phyloP scores from a whole-genome alignment of 1,140 invertebrate species.

The Hyphantria cunea region DNA sequence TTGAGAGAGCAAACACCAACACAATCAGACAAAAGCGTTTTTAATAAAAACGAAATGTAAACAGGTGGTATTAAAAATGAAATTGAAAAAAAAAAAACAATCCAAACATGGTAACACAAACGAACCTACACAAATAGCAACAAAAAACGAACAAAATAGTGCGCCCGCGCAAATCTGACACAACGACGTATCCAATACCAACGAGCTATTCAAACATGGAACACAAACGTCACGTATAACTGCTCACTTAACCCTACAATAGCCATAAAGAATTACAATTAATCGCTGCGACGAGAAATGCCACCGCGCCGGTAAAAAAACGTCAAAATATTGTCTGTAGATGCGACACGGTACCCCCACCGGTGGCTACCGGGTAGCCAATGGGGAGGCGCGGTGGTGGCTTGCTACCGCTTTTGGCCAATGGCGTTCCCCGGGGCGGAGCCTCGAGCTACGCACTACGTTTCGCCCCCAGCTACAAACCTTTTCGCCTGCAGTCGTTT shows the following conservation, averaged over 20 bases:
- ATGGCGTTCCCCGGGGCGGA: slow-evolving; percentile 72
- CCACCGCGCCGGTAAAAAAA: slow-evolving; percentile 70
- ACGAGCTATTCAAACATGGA: slow-evolving; percentile 39
- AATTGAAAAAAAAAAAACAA: slow-evolving; percentile 33
- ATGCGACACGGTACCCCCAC: slow-evolving; percentile 53
- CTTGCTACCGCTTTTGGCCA: slow-evolving; percentile 62
- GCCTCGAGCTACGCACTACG: slow-evolving; percentile 65
- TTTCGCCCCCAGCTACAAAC: slow-evolving; percentile 78
- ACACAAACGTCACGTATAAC: slow-evolving; percentile 53
- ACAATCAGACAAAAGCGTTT: slow-evolving; percentile 19
- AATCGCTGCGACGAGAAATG: slow-evolving; percentile 71
- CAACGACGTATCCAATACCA: slow-evolving; percentile 20
- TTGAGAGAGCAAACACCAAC: background rate
- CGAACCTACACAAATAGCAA: slow-evolving; percentile 40
- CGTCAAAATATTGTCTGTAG: slow-evolving; percentile 73
- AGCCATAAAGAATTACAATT: slow-evolving; percentile 77
- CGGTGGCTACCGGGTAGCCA: slow-evolving; percentile 53
- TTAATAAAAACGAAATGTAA: slow-evolving; percentile 32
- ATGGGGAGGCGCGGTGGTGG: slow-evolving; percentile 53
- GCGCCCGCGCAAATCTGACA: slow-evolving; percentile 33
- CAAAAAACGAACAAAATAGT: slow-evolving; percentile 37
- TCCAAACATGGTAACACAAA: slow-evolving; percentile 34
- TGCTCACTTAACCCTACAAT: slow-evolving; percentile 78
- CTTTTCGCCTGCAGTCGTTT: slow-evolving; percentile 81
- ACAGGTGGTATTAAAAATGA: slow-evolving; percentile 42